Evolutionary conservation across 2,888 invertebrate species (phyloP).

Genomic region (Luperina testacea): DNA sequence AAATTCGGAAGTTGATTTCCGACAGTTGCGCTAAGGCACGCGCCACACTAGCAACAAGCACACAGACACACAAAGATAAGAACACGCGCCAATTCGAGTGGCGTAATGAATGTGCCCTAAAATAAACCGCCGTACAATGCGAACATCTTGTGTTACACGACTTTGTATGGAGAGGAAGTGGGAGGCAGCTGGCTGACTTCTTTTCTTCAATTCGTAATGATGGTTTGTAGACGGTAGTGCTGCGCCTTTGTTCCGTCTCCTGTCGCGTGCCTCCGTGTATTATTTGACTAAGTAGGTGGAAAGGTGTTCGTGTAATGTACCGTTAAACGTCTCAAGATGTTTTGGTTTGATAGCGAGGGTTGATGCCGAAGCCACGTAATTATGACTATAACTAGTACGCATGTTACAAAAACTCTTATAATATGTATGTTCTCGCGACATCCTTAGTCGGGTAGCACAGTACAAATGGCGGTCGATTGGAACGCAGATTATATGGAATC

Average conservation of each 20-base stretch:
- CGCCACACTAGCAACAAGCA: conserved; percentile 68
- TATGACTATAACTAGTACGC: conserved; percentile 54
- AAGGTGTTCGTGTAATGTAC: conserved; percentile 87
- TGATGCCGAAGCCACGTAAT: conserved; percentile 63
- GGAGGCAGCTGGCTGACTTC: conserved; percentile 88
- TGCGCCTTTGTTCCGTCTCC: conserved; percentile 84
- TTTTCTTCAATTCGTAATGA: conserved; percentile 86
- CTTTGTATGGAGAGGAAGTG: conserved; percentile 88
- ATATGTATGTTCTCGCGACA: conserved; percentile 11
- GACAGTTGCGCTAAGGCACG: conserved; percentile 57
- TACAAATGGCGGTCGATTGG: conserved; percentile 18
- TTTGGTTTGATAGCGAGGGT: conserved; percentile 77
- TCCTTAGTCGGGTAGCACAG: conserved; percentile 10
- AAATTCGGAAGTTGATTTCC: conserved; percentile 32
- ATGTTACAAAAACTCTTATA: conserved; percentile 14
- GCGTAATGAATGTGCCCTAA: conserved; percentile 87
- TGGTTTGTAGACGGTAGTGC: conserved; percentile 82
- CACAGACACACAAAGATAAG: conserved; percentile 82
- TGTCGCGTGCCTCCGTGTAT: conserved; percentile 86
- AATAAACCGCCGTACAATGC: conserved; percentile 84
- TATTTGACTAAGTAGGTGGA: conserved; percentile 85
- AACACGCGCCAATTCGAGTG: conserved; percentile 88
- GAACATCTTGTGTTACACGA: conserved; percentile 87
- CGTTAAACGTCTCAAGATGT: conserved; percentile 85
- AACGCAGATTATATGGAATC: conserved; percentile 39